A percentile compares a stretch with the other conserved stretches of the same genome.
phyloP scores from a whole-genome alignment of 2,888 invertebrate genomes.

The Aromia moschata region DNA sequence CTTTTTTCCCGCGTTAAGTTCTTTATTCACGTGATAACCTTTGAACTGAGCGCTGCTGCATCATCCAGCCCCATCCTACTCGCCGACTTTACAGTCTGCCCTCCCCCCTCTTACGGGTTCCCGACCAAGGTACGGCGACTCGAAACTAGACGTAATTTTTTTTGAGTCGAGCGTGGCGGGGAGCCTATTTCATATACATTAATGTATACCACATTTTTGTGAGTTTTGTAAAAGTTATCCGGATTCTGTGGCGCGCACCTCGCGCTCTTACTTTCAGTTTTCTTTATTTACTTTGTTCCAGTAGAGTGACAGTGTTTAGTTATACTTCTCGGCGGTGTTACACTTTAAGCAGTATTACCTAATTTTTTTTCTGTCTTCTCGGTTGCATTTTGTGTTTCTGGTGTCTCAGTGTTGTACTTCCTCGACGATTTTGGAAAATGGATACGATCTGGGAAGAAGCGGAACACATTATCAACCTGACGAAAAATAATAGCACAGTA shows the following conservation, averaged over 20 bases:
- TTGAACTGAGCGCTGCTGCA: slow-evolving; percentile 5
- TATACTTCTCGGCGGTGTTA: slow-evolving; percentile 10
- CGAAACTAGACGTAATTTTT: slow-evolving; percentile 27
- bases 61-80: slow-evolving; percentile 22
- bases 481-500: slow-evolving; percentile 42
- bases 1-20: background rate
- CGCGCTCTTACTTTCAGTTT: slow-evolving; percentile 36
- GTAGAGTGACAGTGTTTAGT: slow-evolving; percentile 27
- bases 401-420: slow-evolving; percentile 29
- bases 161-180: slow-evolving; percentile 23
- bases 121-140: slow-evolving; percentile 3
- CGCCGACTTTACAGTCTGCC: background rate
- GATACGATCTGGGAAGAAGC: slow-evolving; percentile 46
- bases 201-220: slow-evolving; percentile 40
- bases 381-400: slow-evolving; percentile 19
- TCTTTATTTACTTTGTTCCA: slow-evolving; percentile 25
- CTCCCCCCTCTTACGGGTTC: slow-evolving; percentile 10
- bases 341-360: background rate
- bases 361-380: slow-evolving; percentile 20
- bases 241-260: slow-evolving; percentile 25
- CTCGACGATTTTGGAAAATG: slow-evolving; percentile 28
- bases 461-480: slow-evolving; percentile 42
- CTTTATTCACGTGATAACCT: slow-evolving; percentile 10
- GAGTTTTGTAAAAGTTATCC: slow-evolving; percentile 41
- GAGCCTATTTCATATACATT: slow-evolving; percentile 31